Evolutionary conservation across 2,797 vertebrate species (phyloP).

Genomic region (Myotis myotis): DNA sequence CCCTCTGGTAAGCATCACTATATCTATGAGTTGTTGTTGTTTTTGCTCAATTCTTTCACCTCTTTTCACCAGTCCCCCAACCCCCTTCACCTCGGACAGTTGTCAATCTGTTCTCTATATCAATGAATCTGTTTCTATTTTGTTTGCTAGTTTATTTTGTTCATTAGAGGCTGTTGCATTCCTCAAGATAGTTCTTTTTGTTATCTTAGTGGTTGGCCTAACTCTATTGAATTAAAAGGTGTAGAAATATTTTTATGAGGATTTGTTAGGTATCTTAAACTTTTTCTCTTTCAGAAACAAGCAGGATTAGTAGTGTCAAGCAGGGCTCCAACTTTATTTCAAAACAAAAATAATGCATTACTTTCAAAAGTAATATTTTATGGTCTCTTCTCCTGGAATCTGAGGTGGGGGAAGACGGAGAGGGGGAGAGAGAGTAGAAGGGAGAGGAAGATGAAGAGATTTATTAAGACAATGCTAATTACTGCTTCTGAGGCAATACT

Average conservation of each 20-base stretch:
- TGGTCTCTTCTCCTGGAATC: background rate
- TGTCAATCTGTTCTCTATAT: background rate
- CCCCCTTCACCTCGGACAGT: background rate
- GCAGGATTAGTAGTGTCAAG: background rate
- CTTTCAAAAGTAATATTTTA: slow-evolving; percentile 21
- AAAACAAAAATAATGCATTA: background rate
- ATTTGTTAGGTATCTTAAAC: background rate
- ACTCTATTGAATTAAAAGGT: background rate
- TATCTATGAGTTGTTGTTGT: background rate
- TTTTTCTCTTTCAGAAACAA: background rate
- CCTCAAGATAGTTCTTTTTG: background rate
- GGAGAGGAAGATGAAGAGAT: background rate
- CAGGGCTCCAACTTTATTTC: background rate
- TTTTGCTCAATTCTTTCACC: background rate
- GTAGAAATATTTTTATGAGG: background rate
- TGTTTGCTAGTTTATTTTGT: background rate
- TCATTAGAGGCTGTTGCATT: background rate
- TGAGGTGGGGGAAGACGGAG: background rate
- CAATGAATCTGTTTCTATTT: background rate
- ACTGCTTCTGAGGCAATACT: background rate
- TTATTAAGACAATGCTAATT: slow-evolving; percentile 34
- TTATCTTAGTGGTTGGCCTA: background rate
- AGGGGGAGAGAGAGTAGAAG: background rate
- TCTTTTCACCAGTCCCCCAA: background rate
- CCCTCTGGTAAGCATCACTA: background rate